These are phyloP conservation scores for Microtus pennsylvanicus DNA, from an alignment of 2,113 vertebrate species.

Conservation along the genomic window DNA sequence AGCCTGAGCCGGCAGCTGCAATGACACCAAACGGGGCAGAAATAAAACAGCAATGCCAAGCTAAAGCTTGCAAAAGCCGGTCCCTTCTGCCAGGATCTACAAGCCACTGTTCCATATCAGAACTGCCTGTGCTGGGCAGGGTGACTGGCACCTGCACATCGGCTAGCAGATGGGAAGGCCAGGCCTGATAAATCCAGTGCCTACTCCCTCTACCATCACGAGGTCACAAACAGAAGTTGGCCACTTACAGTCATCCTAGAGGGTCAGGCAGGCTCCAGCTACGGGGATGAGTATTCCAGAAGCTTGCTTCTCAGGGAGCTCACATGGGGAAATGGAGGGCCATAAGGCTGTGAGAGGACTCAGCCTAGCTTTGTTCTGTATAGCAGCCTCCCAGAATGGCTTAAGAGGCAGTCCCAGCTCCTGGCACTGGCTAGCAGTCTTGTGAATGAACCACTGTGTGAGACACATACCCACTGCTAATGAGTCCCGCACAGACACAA, in stretches of 20 bases:
- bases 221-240: background rate
- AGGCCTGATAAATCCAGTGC: conserved; percentile 51
- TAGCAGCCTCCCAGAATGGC: background rate
- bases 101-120: background rate
- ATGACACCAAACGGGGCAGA: background rate
- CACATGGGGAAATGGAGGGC: background rate
- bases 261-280: background rate
- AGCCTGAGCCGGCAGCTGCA: background rate
- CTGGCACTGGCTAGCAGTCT: conserved; percentile 46
- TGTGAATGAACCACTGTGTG: conserved; percentile 69
- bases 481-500: conserved; percentile 49
- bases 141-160: background rate
- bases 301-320: background rate
- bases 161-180: conserved; percentile 59
- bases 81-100: background rate
- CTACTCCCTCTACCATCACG: conserved; percentile 30
- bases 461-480: conserved; percentile 74
- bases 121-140: rapidly evolving
- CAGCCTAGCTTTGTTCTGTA: conserved; percentile 14
- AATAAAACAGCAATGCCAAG: background rate
- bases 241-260: background rate
- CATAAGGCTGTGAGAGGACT: background rate
- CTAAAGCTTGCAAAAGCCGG: conserved; percentile 1
- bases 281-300: background rate
- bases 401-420: background rate